Evolutionary conservation across 1,140 invertebrate genomes (phyloP), one percentile per base, ranked within the genome.

Genomic region (Carcinoscorpius rotundicauda): DNA sequence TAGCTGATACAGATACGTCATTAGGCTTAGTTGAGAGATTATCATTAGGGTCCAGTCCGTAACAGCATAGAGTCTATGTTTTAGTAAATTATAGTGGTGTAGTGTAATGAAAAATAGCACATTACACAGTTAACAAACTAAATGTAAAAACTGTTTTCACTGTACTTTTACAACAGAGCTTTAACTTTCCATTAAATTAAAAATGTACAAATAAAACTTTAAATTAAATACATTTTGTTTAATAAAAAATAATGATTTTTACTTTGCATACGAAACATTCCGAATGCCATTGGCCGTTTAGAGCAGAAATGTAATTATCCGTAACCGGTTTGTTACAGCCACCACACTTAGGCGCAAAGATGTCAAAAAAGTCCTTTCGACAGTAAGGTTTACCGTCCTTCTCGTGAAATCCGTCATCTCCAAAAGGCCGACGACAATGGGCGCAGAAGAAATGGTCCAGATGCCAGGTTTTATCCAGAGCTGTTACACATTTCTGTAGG

Each of bases 221-320:
- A 29, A 29, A 29, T 29, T 29, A 29, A 29, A 29, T 29, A 29
- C 29, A 29, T 29, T 29, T 29, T 29, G 29, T 29, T 29, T 29
- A 29, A 29, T 29, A 29, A 29, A 29, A 29, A 29, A 29, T 29
- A n/a, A n/a, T 29, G 2, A 29, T 29, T 29, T 88, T 84, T 85
- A 98, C 96, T 87, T 93, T 87, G 84, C 97, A 99, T 66, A 98
- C 94, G 81, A 99, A 99, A 78, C 97, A 99, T 76, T 97, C 91
- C 8, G 95, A 92, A 82, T 99, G 97, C 97, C 97, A 99, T 76
- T 99, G 95, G 64, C 87, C 75, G 76, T 96, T 97, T 59, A 99
- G 79, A 9, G 97, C 97, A 3, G 94, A 97, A 74, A 99, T 98
- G 76, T 98, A 99, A 78, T 98, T 98, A 76, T 97, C 94, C 85